phyloP scores from a whole-genome alignment of 2,888 invertebrate genomes.

The Lepidocyrtoides sp. region DNA sequence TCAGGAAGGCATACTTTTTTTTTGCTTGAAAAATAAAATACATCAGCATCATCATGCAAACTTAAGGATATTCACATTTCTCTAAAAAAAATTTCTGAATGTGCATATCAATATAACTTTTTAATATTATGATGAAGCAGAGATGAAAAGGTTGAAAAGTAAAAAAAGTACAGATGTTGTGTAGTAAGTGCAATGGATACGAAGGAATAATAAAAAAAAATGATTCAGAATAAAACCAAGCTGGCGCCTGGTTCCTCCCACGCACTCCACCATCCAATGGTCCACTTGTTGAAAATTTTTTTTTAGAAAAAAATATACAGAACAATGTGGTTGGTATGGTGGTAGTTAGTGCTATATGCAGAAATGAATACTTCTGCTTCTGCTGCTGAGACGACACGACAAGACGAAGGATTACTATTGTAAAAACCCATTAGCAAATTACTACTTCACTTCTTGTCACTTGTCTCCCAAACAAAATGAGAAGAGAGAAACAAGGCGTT shows the following conservation, averaged over 20 bases:
- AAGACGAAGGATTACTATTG: constrained; percentile 10
- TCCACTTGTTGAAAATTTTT: constrained; percentile 63
- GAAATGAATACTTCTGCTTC: background rate
- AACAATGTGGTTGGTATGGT: no score
- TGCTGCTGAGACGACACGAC: background rate
- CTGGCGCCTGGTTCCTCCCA: constrained; percentile 67
- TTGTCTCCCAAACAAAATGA: background rate
- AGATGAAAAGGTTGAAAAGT: no score
- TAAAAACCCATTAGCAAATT: constrained; percentile 50
- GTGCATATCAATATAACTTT: no score
- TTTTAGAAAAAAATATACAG: background rate
- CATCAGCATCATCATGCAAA: no score
- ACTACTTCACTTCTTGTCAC: background rate
- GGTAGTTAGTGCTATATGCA: background rate
- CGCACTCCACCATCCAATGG: constrained; percentile 38
- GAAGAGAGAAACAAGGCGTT: constrained; percentile 34
- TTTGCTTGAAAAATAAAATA: no score
- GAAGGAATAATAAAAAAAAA: background rate
- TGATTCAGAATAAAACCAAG: constrained; percentile 51
- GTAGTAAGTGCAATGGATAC: background rate
- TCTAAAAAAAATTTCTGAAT: no score
- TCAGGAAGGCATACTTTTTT: background rate
- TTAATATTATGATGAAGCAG: no score
- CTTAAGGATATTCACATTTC: no score
- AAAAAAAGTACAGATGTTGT: no score